Conservation (phyloP, 92 coral and sea anemone species). For the Diadumene lineata region DNA sequence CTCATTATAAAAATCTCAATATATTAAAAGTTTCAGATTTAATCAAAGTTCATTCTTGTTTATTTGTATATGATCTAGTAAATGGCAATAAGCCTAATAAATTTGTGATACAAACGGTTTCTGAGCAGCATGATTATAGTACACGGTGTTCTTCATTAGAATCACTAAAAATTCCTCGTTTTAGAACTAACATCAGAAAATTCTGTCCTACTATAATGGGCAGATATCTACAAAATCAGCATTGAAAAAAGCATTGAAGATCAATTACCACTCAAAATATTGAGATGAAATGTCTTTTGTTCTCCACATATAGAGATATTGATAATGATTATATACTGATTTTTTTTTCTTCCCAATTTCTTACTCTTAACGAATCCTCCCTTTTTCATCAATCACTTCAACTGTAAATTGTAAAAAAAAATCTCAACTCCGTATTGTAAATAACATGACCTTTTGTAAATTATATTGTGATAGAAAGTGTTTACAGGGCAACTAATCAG, state of each 20-base stretch:
- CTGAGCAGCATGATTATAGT: conserved; percentile 29
- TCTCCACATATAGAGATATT: too few species aligned
- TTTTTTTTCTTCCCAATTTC: too few species aligned
- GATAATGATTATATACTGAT: too few species aligned
- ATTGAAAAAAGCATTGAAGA: neutral
- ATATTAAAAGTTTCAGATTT: conserved; percentile 39
- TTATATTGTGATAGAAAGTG: too few species aligned
- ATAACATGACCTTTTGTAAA: too few species aligned
- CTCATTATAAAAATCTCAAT: conserved; percentile 21
- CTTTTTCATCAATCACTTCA: too few species aligned
- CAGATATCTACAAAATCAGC: conserved; percentile 5
- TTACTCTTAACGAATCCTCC: too few species aligned
- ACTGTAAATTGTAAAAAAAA: too few species aligned
- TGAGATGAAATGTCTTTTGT: too few species aligned
- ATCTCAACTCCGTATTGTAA: too few species aligned
- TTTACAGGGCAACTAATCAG: too few species aligned
- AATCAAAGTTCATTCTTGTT: conserved; percentile 27
- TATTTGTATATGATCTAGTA: conserved; percentile 19
- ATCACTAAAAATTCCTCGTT: conserved; percentile 9
- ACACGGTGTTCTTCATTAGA: conserved; percentile 32
- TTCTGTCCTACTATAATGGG: conserved; percentile 40
- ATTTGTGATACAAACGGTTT: neutral
- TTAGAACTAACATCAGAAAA: conserved; percentile 27
- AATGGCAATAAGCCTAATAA: neutral
- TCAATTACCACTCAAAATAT: conserved; percentile 1